Evolutionary conservation across 2,113 vertebrate species (phyloP).

Genomic region (Sinocyclocheilus maitianheensis): DNA sequence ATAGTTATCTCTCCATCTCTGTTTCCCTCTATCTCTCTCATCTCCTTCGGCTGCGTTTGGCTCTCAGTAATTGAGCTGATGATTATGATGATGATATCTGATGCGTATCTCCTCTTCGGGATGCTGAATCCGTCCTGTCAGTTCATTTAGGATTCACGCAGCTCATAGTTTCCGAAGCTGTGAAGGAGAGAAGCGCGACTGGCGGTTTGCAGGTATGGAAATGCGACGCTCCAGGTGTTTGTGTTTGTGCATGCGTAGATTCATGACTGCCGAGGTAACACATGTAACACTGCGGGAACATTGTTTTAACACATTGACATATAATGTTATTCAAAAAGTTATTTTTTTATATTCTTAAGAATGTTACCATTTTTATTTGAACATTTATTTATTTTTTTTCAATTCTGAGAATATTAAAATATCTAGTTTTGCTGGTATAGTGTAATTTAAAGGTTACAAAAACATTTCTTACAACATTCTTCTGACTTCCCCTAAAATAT

Average conservation of each 20-base stretch:
- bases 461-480: no score
- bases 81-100: constrained; percentile 31
- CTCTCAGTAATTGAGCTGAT: constrained; percentile 27
- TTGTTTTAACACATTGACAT: no score
- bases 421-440: no score
- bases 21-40: not conserved
- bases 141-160: not conserved
- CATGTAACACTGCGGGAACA: not conserved
- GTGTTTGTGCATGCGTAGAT: not conserved
- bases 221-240: not conserved
- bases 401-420: no score
- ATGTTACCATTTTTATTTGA: no score
- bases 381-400: no score
- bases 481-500: no score
- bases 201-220: not conserved
- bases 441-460: no score
- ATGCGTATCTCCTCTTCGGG: not conserved
- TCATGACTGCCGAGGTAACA: not conserved
- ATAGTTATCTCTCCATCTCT: constrained; percentile 1
- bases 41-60: not conserved
- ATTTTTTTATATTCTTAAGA: no score
- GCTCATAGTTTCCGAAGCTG: not conserved
- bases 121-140: constrained; percentile 28
- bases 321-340: no score
- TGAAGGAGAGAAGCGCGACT: not conserved